A percentile compares a stretch with the other conserved stretches of the same genome.
Evolutionary conservation across 2,797 vertebrate genomes (phyloP).

Genomic region (Smutsia temminckii): DNA sequence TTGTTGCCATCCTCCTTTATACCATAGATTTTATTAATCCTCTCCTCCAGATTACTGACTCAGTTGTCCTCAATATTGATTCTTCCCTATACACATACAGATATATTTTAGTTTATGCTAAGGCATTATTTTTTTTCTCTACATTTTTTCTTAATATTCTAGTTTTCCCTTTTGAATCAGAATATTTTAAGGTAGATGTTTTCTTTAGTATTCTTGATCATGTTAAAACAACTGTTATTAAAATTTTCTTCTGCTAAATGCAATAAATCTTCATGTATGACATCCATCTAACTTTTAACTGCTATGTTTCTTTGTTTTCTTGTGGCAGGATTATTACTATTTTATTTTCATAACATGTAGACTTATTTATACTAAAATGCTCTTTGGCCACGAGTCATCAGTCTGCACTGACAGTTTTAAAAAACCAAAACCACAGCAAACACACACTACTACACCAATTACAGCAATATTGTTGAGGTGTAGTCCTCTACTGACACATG

Average conservation of each 20-base stretch:
- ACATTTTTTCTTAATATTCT: not conserved
- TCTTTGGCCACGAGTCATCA: not conserved
- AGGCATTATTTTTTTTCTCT: not conserved
- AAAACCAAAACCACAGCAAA: not conserved
- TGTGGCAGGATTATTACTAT: not conserved
- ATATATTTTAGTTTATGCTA: not conserved
- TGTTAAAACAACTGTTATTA: not conserved
- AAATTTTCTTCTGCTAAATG: not conserved
- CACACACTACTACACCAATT: not conserved
- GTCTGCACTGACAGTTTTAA: not conserved
- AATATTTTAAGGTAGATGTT: not conserved
- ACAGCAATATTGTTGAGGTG: not conserved
- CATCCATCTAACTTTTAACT: not conserved
- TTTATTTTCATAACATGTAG: not conserved
- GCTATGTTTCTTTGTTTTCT: not conserved
- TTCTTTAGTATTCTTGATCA: not conserved
- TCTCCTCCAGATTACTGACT: not conserved
- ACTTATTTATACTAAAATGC: not conserved
- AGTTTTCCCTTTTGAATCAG: not conserved
- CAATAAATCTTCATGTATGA: not conserved
- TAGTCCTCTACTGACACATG: not conserved
- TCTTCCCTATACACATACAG: not conserved
- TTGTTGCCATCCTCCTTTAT: not conserved
- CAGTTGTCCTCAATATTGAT: not conserved
- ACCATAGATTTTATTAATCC: not conserved